These are phyloP conservation scores for Nestor notabilis DNA, from an alignment of 2,113 vertebrate genomes.

Conservation along the genomic window DNA sequence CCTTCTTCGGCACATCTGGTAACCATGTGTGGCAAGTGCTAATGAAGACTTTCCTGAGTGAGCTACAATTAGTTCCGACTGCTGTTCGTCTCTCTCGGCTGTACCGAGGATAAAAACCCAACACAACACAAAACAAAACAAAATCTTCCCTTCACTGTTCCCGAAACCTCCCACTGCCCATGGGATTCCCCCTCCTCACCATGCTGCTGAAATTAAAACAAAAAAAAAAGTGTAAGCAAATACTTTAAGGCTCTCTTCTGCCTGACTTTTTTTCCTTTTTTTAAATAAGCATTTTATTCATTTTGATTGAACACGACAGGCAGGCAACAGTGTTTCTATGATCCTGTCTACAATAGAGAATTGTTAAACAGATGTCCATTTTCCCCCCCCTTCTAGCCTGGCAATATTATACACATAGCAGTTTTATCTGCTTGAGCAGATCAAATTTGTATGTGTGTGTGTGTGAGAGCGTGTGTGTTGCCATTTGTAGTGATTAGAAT, in stretches of 20 bases:
- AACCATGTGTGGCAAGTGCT: slow-evolving; percentile 93
- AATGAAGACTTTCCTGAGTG: slow-evolving; percentile 96
- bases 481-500: slow-evolving; percentile 69
- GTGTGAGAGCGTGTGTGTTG: not conserved
- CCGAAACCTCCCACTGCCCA: slow-evolving; percentile 36
- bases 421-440: slow-evolving; percentile 76
- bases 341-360: slow-evolving; percentile 73
- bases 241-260: slow-evolving; percentile 42
- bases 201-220: slow-evolving; percentile 37
- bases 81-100: slow-evolving; percentile 75
- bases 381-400: slow-evolving; percentile 12
- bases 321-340: slow-evolving; percentile 54
- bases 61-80: slow-evolving; percentile 91
- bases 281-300: slow-evolving; percentile 55
- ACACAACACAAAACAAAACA: slow-evolving; percentile 26
- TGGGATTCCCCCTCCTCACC: slow-evolving; percentile 51
- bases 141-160: slow-evolving; percentile 50
- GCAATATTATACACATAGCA: slow-evolving; percentile 61
- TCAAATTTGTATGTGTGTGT: slow-evolving; percentile 41
- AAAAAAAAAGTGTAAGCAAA: slow-evolving; percentile 49
- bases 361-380: slow-evolving; percentile 73
- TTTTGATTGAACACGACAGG: slow-evolving; percentile 71
- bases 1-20: slow-evolving; percentile 92
- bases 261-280: not conserved
- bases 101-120: slow-evolving; percentile 11